Base-by-base conservation (phyloP, 1,140 invertebrate species). In the Ostrea denselamellosa region DNA sequence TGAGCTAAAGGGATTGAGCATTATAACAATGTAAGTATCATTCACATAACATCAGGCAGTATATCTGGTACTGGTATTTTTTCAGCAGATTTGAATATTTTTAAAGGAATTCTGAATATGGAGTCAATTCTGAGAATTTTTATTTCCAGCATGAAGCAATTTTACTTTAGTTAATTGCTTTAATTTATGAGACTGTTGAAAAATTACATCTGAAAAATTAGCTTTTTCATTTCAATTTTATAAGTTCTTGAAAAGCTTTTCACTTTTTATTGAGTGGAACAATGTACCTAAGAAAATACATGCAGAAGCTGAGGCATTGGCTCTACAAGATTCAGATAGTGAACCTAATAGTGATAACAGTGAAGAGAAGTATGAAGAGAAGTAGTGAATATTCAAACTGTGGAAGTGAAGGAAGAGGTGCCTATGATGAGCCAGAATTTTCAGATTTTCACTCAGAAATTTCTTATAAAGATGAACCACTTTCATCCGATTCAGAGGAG, bases 301-400 rank as follows among this genome's bases (percentile, higher is more conserved):
- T 86, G 85, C 85, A 52, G 85, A 86, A 77, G 85, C 56, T 86
- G 65, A 71, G 25, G 62, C 44, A 53, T 53, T 86, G 22, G 68
- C 56, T 58, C 12, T 12, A 58, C 56, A 58, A 58, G 56, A 58
- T 58, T 58, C 56, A 58, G 56, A 58, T 58, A 12, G 56, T 58
- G 56, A 58, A 58, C 56, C 56, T 58, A 12, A 58, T 58, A 58
- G 56, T 58, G 56, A 58, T 58, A 12, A 19, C 56, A 58, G 19
- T 58, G 56, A 58, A 58, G 56, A 58, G 19, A n/a, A n/a, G n/a
- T n/a, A n/a, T n/a, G n/a, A n/a, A n/a, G n/a, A 58, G 56, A 58
- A 58, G 12, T 58, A 58, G 56, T 17, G 56, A 58, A 58, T 58
- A 58, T 58, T 58, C 56, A 58, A 58, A 19, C 56, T 58, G 56